Conservation (phyloP, 2,113 vertebrate species). For the Tachuris rubrigastra region DNA sequence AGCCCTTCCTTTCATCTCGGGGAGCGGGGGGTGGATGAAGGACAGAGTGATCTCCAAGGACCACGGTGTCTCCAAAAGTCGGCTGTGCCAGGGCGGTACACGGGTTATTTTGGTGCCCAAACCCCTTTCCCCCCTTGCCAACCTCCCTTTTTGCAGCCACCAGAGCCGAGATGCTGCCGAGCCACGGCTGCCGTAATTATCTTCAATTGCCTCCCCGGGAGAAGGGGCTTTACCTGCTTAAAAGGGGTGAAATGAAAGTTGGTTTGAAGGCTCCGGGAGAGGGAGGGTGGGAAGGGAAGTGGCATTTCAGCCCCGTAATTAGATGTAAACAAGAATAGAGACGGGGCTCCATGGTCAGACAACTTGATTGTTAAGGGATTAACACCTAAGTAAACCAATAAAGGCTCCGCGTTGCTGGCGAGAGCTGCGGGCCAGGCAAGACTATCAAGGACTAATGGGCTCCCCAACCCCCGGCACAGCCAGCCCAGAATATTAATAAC, state of each 20-base stretch:
- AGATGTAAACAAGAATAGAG: constrained; percentile 80
- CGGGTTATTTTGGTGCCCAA: neutral
- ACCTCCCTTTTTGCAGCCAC: neutral
- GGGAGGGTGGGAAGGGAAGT: constrained; percentile 52
- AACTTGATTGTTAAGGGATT: constrained; percentile 76
- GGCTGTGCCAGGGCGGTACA: neutral
- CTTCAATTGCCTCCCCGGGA: neutral
- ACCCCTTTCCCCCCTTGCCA: neutral
- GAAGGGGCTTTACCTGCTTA: constrained; percentile 60
- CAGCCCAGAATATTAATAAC: neutral
- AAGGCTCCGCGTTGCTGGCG: constrained; percentile 45
- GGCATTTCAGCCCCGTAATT: constrained; percentile 77
- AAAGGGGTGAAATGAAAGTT: constrained; percentile 16
- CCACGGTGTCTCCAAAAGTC: neutral
- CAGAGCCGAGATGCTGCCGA: neutral
- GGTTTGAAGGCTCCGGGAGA: neutral
- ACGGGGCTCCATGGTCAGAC: constrained; percentile 58
- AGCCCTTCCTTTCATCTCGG: neutral
- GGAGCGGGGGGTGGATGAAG: neutral
- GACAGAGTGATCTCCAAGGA: neutral
- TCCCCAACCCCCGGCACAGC: neutral
- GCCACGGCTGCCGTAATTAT: constrained; percentile 29
- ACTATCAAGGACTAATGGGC: neutral
- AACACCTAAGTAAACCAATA: constrained; percentile 79
- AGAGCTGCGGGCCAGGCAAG: constrained; percentile 39